A percentile compares a stretch with the other conserved stretches of the same genome.
Conservation (phyloP, 92 coral and sea anemone genomes). For the Ricordea florida region DNA sequence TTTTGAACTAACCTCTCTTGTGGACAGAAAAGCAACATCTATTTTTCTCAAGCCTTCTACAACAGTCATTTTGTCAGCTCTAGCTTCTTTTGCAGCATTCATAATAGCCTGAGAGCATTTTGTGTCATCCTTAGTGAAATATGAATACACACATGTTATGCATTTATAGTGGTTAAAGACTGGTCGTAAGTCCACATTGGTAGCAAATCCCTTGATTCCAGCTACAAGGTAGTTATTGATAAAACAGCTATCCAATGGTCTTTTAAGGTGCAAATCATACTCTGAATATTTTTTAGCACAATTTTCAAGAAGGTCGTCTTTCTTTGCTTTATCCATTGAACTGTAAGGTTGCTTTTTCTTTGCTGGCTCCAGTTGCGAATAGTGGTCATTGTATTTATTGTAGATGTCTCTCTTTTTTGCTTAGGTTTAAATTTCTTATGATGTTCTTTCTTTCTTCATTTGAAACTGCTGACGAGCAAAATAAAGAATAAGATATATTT, state of each 20-base stretch:
- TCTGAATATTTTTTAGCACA: constrained; percentile 47
- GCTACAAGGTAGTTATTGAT: constrained; percentile 56
- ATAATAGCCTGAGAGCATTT: constrained; percentile 63
- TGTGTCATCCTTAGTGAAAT: constrained; percentile 61
- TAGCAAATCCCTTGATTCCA: constrained; percentile 52
- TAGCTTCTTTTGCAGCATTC: constrained; percentile 54
- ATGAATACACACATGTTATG: constrained; percentile 50
- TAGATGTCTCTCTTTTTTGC: constrained; percentile 25
- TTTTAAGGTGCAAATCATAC: constrained; percentile 62
- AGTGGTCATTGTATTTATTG: constrained; percentile 5
- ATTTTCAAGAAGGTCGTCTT: background rate
- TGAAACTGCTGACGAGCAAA: background rate
- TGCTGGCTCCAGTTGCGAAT: constrained; percentile 33
- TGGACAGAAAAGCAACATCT: constrained; percentile 59
- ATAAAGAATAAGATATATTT: background rate
- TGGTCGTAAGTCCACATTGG: constrained; percentile 51
- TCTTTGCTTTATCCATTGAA: constrained; percentile 52
- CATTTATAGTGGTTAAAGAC: constrained; percentile 56
- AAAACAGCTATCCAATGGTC: constrained; percentile 52
- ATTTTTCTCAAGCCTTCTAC: constrained; percentile 51
- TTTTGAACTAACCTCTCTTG: constrained; percentile 62
- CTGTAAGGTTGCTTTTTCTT: constrained; percentile 59
- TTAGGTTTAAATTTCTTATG: constrained; percentile 14
- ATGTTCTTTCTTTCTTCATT: constrained; percentile 14
- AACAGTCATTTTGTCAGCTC: constrained; percentile 27